These are phyloP conservation scores for Pseudomugil tenellus DNA, from an alignment of 2,797 vertebrate genomes.

Conservation along the genomic window DNA sequence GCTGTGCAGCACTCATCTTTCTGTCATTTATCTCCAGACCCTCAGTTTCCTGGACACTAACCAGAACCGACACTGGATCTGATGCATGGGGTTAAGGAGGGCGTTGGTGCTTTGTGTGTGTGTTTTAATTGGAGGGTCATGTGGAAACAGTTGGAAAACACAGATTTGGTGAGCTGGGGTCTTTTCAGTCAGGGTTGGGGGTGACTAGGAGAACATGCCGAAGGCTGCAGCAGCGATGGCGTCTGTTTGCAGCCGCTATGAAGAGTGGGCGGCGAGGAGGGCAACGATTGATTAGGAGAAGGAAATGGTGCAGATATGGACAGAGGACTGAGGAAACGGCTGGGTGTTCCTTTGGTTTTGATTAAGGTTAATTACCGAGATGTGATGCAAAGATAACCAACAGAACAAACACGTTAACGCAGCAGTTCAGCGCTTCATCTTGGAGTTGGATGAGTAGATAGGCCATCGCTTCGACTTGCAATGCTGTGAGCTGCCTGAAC, in stretches of 20 bases:
- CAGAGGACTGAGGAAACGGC: slow-evolving; percentile 23
- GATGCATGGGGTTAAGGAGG: slow-evolving; percentile 43
- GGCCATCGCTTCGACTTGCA: background rate
- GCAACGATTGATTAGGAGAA: slow-evolving; percentile 49
- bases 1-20: background rate
- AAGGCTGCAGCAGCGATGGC: slow-evolving; percentile 54
- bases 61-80: slow-evolving; percentile 73
- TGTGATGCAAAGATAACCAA: background rate
- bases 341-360: slow-evolving; percentile 16
- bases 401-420: slow-evolving; percentile 1
- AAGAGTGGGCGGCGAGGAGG: slow-evolving; percentile 23
- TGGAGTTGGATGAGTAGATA: background rate
- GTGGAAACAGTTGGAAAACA: slow-evolving; percentile 48
- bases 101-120: slow-evolving; percentile 21
- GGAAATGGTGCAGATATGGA: slow-evolving; percentile 46
- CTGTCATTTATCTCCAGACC: slow-evolving; percentile 45
- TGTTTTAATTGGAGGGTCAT: slow-evolving; percentile 15
- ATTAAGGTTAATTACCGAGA: slow-evolving; percentile 19
- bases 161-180: slow-evolving; percentile 38
- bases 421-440: background rate
- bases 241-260: slow-evolving; percentile 59
- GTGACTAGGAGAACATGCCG: slow-evolving; percentile 49
- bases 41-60: slow-evolving; percentile 64
- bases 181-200: slow-evolving; percentile 46
- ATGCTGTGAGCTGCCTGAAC: background rate